Evolutionary conservation across 2,113 vertebrate genomes (phyloP), one percentile per base, ranked within the genome.

Genomic region (Cyphomyrus discorhynchus): DNA sequence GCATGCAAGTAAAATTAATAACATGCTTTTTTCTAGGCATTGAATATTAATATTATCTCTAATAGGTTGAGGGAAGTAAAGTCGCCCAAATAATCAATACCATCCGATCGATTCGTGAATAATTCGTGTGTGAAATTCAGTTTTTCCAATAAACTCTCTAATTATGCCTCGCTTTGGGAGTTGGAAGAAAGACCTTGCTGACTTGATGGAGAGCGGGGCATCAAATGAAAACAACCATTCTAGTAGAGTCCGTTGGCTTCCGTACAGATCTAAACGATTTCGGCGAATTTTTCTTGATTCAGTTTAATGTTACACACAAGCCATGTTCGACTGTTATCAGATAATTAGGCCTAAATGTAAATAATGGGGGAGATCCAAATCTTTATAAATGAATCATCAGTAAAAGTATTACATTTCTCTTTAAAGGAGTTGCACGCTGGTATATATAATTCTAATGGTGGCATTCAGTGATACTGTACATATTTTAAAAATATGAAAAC

Each of bases 91-190:
- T 95, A 94, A 94, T 95, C 95, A 91, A 95, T 95, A 95, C 93
- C 92, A 95, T 93, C 95, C 94, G 92, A 96, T 96, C 93, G 92
- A 94, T 95, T 95, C 93, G 93, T 95, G 95, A 96, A 96, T 96
- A 96, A 95, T 95, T 96, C 93, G 94, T 95, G 94, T 96, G 95
- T 95, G 94, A 96, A 96, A 95, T 94, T 95, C 94, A 94, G 92
- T 94, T 94, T 93, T 92, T 95, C 93, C 93, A 95, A 95, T 95
- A 89, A 84, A 42, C 50, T 80, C 45, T 87, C 46, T 90, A 85
- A 95, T 95, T 95, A 95, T 94, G 93, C 92, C 92, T 94, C 91
- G 39, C 52, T 89, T 56, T 46, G 62, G 42, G 53, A 90, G 70
- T 35, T 35, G 11, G 19, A 56, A 84, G 74, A n/a, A 39, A 82